phyloP scores from a whole-genome alignment of 2,113 vertebrate species.

The Catharus bicknelli region DNA sequence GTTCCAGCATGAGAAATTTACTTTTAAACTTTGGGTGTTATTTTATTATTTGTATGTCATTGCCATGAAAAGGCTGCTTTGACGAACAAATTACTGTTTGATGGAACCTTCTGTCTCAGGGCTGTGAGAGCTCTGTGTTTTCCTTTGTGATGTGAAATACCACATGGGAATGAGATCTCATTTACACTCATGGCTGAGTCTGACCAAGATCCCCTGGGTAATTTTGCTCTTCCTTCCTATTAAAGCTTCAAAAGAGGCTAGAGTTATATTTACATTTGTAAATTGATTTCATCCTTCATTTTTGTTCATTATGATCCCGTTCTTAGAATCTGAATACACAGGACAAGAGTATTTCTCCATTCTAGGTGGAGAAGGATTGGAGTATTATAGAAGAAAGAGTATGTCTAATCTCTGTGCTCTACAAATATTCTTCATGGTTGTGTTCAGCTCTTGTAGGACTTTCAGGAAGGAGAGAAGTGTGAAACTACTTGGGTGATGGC shows the following conservation, averaged over 20 bases:
- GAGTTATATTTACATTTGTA: background rate
- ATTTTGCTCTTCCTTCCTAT: background rate
- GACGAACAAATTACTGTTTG: background rate
- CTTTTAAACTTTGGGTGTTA: background rate
- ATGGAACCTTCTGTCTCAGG: background rate
- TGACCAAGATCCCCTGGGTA: background rate
- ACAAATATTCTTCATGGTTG: background rate
- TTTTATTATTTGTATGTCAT: background rate
- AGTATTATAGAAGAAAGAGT: background rate
- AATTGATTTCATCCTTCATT: background rate
- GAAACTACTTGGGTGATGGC: background rate
- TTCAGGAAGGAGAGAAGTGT: background rate
- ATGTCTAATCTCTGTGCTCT: background rate
- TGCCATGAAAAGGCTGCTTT: slow-evolving; percentile 15
- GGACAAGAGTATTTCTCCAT: background rate
- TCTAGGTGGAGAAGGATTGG: background rate
- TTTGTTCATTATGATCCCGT: background rate
- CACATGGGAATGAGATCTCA: background rate
- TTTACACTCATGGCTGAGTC: background rate
- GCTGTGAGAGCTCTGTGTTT: background rate
- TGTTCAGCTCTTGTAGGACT: background rate
- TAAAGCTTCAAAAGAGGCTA: slow-evolving; percentile 10
- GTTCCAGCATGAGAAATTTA: background rate
- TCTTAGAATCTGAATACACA: background rate
- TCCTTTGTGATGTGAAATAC: slow-evolving; percentile 41